Evolutionary conservation across 2,113 vertebrate species (phyloP).

Genomic region (Lepisosteus oculatus): DNA sequence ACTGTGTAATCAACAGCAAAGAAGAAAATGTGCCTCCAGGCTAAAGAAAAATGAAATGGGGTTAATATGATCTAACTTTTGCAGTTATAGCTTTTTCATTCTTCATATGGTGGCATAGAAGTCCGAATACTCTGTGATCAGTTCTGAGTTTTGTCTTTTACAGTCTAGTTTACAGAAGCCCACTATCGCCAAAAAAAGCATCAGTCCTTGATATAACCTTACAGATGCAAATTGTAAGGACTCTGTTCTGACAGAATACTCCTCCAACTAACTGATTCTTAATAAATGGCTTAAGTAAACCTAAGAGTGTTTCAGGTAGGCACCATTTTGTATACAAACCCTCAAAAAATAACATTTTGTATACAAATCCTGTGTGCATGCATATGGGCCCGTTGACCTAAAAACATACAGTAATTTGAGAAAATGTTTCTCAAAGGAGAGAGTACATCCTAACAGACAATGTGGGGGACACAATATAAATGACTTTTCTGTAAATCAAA

Average conservation of each 20-base stretch:
- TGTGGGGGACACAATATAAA: too few species aligned
- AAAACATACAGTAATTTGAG: too few species aligned
- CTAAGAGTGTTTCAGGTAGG: not conserved
- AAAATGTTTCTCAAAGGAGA: too few species aligned
- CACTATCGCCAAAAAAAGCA: not conserved
- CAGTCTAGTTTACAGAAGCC: not conserved
- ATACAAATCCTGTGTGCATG: too few species aligned
- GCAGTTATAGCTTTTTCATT: too few species aligned
- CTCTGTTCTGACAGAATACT: not conserved
- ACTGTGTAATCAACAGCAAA: not conserved
- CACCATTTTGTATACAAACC: conserved; percentile 45
- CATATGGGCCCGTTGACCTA: too few species aligned
- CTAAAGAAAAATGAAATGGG: not conserved
- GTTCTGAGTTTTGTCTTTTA: conserved; percentile 7
- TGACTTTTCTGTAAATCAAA: too few species aligned
- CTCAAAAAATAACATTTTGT: conserved; percentile 19
- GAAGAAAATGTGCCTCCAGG: not conserved
- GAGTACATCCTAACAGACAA: too few species aligned
- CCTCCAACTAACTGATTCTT: not conserved
- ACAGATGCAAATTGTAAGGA: not conserved
- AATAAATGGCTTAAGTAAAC: not conserved
- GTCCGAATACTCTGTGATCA: not conserved
- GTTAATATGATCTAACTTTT: not conserved
- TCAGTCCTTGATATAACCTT: not conserved
- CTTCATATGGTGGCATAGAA: not conserved